These are phyloP conservation scores for Bombus waltoni DNA, from an alignment of 1,140 invertebrate species.

Conservation along the genomic window DNA sequence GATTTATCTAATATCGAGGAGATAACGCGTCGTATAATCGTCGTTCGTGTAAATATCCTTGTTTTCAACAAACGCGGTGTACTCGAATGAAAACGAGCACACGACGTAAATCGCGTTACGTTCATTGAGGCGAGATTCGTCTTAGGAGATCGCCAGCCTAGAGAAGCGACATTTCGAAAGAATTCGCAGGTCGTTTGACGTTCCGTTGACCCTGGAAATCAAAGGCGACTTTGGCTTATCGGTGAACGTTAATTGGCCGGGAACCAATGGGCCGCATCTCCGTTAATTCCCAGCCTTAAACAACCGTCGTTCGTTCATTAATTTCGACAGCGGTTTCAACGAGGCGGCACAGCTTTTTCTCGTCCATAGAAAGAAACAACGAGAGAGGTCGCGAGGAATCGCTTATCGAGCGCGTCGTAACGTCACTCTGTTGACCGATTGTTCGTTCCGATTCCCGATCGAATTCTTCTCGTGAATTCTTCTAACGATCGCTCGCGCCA, in stretches of 20 bases:
- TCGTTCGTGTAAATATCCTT: neutral
- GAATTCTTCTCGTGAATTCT: neutral
- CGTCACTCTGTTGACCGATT: neutral
- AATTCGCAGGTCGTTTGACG: neutral
- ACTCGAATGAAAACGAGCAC: no score
- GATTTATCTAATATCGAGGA: neutral
- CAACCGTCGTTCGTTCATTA: neutral
- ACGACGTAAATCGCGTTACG: neutral
- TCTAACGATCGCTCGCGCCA: no score
- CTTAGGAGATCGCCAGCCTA: neutral
- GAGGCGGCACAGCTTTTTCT: neutral
- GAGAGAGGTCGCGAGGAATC: neutral
- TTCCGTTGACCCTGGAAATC: conserved; percentile 1
- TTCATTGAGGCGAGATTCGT: neutral
- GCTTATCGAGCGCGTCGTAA: neutral
- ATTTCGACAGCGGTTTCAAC: neutral
- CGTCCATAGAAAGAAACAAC: no score
- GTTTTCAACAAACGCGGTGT: no score
- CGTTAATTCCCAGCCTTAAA: neutral
- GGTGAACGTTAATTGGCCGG: neutral
- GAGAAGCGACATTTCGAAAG: neutral
- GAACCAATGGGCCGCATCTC: neutral
- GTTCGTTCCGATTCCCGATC: neutral
- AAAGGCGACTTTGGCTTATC: neutral
- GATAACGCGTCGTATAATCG: neutral